Evolutionary conservation across 2,797 vertebrate species (phyloP).

Genomic region (Pantherophis alleghaniensis): DNA sequence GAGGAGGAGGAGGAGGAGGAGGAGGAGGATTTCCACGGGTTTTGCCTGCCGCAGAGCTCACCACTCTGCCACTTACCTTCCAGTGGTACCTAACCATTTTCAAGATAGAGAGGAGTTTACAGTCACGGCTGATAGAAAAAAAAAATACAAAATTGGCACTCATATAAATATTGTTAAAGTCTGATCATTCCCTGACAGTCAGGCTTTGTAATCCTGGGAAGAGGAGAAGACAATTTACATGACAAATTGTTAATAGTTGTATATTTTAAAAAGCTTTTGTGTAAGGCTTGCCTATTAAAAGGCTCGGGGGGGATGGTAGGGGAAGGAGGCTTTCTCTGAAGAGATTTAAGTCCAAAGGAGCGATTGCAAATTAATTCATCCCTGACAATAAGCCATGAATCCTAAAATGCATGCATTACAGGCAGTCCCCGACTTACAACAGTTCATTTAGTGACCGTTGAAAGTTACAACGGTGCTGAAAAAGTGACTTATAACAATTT

Average conservation of each 20-base stretch:
- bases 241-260: background rate
- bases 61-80: background rate
- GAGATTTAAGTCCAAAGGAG: background rate
- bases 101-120: background rate
- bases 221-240: background rate
- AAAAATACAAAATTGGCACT: background rate
- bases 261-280: background rate
- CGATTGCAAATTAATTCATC: background rate
- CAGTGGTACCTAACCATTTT: background rate
- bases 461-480: no score
- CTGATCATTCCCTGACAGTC: background rate
- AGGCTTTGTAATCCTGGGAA: background rate
- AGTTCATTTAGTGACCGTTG: no score
- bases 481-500: no score
- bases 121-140: background rate
- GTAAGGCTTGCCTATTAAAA: background rate
- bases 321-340: background rate
- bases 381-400: background rate
- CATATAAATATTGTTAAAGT: background rate
- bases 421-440: no score
- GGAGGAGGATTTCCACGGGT: background rate
- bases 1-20: no score
- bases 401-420: background rate
- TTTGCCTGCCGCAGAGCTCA: background rate
- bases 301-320: background rate